These are phyloP conservation scores for Rutpela maculata DNA, from an alignment of 2,888 invertebrate genomes.

Conservation along the genomic window DNA sequence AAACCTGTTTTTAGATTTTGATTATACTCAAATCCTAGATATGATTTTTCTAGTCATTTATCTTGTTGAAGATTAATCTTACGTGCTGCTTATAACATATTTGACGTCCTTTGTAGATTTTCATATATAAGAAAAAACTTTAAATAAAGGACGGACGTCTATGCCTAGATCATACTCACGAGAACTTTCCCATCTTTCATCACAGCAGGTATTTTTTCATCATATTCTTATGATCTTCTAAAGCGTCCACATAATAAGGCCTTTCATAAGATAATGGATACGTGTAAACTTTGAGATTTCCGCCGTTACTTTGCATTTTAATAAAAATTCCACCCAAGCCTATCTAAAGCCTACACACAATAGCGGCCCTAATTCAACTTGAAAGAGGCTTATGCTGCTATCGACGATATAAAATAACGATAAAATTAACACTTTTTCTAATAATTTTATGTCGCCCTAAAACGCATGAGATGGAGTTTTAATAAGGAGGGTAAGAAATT, in stretches of 20 bases:
- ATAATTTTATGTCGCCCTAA: neutral
- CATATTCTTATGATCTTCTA: constrained; percentile 48
- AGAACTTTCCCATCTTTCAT: constrained; percentile 13
- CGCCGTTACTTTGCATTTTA: constrained; percentile 54
- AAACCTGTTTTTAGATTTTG: too few species aligned
- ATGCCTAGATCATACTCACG: neutral
- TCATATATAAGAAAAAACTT: too few species aligned
- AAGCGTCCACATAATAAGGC: constrained; percentile 50
- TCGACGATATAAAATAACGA: constrained; percentile 8
- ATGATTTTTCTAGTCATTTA: too few species aligned
- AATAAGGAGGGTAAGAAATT: neutral
- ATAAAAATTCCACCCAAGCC: constrained; percentile 44
- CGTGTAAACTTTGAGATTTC: constrained; percentile 54
- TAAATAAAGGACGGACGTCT: too few species aligned
- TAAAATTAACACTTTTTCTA: constrained; percentile 9
- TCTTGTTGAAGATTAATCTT: too few species aligned
- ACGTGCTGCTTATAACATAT: too few species aligned
- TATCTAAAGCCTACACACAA: neutral
- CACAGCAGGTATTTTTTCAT: constrained; percentile 49
- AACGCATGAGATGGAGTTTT: neutral
- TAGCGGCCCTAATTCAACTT: neutral
- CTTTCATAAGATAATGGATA: constrained; percentile 55
- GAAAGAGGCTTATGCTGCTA: neutral
- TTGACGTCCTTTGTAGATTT: too few species aligned
- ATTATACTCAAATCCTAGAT: too few species aligned